Percentiles rank a stretch among this genome's conserved stretches.
Evolutionary conservation across 2,113 vertebrate species (phyloP).

Genomic region (Prochilodus magdalenae): DNA sequence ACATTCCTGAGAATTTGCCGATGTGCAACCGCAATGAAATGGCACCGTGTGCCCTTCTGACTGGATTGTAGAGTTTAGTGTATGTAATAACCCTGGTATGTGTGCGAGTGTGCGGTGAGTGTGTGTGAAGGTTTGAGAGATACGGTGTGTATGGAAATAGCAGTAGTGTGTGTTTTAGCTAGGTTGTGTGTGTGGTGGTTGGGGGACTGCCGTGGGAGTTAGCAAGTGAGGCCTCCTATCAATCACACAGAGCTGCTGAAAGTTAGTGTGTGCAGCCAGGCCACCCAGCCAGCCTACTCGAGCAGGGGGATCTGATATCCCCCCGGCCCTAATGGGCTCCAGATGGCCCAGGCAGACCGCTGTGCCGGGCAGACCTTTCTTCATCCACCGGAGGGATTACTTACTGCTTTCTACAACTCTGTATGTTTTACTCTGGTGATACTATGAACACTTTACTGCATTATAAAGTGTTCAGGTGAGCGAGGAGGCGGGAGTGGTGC

Average conservation of each 20-base stretch:
- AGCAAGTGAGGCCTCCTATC: slow-evolving; percentile 65
- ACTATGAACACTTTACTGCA: not conserved
- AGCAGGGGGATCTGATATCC: slow-evolving; percentile 79
- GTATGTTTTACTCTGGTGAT: not conserved
- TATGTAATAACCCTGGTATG: slow-evolving; percentile 1
- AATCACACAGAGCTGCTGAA: slow-evolving; percentile 78
- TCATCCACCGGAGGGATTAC: not conserved
- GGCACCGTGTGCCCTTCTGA: not conserved
- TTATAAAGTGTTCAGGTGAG: not conserved
- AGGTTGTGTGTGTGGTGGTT: slow-evolving; percentile 50
- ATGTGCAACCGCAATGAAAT: not conserved
- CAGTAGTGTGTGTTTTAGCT: slow-evolving; percentile 49
- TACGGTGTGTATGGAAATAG: slow-evolving; percentile 22
- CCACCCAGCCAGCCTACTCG: slow-evolving; percentile 79
- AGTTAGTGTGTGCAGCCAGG: slow-evolving; percentile 67
- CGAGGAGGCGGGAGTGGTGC: not conserved
- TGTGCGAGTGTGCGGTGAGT: not conserved
- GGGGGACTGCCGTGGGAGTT: slow-evolving; percentile 45
- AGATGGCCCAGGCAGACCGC: slow-evolving; percentile 74
- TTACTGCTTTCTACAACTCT: slow-evolving; percentile 5
- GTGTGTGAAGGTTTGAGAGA: slow-evolving; percentile 7
- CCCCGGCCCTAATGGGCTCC: slow-evolving; percentile 76
- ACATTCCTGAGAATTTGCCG: not conserved
- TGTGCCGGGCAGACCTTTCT: slow-evolving; percentile 27
- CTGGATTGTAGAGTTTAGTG: not conserved